phyloP scores from a whole-genome alignment of 2,888 invertebrate species.

The Chrysopilus asiliformis region DNA sequence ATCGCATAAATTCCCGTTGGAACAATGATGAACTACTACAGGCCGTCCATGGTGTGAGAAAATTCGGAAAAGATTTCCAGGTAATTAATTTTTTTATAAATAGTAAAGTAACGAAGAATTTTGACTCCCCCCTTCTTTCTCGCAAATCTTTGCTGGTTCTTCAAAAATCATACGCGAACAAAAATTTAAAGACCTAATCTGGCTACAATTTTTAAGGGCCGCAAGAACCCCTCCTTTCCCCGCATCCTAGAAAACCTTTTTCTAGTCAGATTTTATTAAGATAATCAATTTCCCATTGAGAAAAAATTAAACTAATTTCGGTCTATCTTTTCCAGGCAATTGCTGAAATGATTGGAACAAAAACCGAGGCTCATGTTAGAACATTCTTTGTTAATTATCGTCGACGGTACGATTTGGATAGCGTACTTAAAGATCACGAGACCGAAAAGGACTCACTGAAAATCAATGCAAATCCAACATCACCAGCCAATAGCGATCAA shows the following conservation, averaged over 20 bases:
- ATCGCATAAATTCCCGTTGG: constrained; percentile 78
- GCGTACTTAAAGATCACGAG: constrained; percentile 72
- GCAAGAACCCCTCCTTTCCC: too few relatives aligned
- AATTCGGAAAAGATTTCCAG: constrained; percentile 72
- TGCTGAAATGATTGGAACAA: constrained; percentile 88
- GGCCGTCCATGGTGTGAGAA: constrained; percentile 77
- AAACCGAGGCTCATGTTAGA: constrained; percentile 84
- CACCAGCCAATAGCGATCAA: constrained; percentile 33
- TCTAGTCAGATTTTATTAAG: too few relatives aligned
- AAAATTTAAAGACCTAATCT: too few relatives aligned
- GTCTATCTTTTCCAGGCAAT: constrained; percentile 89
- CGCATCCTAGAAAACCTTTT: too few relatives aligned
- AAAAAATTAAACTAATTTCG: too few relatives aligned
- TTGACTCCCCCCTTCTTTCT: not conserved
- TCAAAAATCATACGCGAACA: too few relatives aligned
- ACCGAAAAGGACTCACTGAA: constrained; percentile 50
- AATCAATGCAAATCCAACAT: constrained; percentile 33
- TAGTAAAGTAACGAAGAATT: not conserved
- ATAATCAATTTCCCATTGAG: too few relatives aligned
- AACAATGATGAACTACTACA: constrained; percentile 81
- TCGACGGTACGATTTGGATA: constrained; percentile 77
- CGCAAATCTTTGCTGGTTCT: too few relatives aligned
- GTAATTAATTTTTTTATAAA: constrained; percentile 39
- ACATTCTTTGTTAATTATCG: constrained; percentile 87
- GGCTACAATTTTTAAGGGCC: too few relatives aligned